Conservation (phyloP, 2,888 invertebrate species). For the Pelosia muscerda region DNA sequence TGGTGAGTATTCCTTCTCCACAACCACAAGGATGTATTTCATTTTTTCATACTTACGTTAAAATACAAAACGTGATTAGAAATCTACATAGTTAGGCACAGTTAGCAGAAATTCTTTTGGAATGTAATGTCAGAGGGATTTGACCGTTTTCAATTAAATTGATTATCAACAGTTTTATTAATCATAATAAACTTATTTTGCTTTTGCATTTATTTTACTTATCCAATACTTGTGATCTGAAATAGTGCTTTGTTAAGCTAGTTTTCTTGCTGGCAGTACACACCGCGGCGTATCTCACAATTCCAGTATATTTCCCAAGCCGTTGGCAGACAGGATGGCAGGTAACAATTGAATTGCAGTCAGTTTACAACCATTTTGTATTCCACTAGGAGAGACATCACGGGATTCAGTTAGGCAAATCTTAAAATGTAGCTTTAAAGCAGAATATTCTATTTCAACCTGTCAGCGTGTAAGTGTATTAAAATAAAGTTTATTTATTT, state of each 20-base stretch:
- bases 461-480: slow-evolving; percentile 9
- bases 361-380: slow-evolving; percentile 49
- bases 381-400: slow-evolving; percentile 16
- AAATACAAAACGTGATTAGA: too few relatives aligned
- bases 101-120: too few relatives aligned
- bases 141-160: too few relatives aligned
- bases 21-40: too few relatives aligned
- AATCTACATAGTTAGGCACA: too few relatives aligned
- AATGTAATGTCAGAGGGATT: too few relatives aligned
- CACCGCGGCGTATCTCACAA: slow-evolving; percentile 23
- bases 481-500: slow-evolving; percentile 14
- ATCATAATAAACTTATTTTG: neutral
- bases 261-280: neutral
- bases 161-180: too few relatives aligned
- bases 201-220: neutral
- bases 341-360: slow-evolving; percentile 47
- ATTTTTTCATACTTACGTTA: too few relatives aligned
- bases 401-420: slow-evolving; percentile 18
- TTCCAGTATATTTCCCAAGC: slow-evolving; percentile 14
- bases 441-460: slow-evolving; percentile 9
- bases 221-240: neutral
- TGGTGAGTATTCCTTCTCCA: too few relatives aligned
- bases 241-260: neutral
- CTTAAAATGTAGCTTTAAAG: slow-evolving; percentile 26
- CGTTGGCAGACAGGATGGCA: slow-evolving; percentile 28